Evolutionary conservation across 2,113 vertebrate species (phyloP).

Genomic region (Hippocampus abdominalis): DNA sequence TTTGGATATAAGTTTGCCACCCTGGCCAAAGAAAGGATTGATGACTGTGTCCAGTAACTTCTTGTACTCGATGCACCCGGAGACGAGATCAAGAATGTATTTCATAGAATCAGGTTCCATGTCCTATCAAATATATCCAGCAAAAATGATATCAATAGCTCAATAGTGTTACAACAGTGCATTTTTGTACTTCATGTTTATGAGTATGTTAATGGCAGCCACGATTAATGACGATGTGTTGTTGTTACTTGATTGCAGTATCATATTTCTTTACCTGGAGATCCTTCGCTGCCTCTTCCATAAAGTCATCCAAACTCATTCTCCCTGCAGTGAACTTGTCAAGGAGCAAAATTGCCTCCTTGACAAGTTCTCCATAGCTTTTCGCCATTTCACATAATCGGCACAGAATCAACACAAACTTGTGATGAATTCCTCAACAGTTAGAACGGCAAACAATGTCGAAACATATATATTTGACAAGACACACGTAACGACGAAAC

Average conservation of each 20-base stretch:
- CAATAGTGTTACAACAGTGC: background rate
- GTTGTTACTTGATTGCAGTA: background rate
- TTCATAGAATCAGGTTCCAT: conserved; percentile 58
- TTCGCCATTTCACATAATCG: conserved; percentile 69
- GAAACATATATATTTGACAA: background rate
- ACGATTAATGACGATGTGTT: background rate
- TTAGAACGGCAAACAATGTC: background rate
- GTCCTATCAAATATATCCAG: conserved; percentile 42
- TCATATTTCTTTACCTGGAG: conserved; percentile 72
- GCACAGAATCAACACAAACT: background rate
- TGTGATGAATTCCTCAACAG: background rate
- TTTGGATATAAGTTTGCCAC: conserved; percentile 65
- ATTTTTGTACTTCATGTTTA: background rate
- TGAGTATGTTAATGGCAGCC: background rate
- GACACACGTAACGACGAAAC: conserved; percentile 31
- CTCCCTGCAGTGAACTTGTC: conserved; percentile 71
- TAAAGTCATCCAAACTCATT: conserved; percentile 75
- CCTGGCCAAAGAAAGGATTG: conserved; percentile 76
- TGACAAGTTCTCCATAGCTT: conserved; percentile 70
- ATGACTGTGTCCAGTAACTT: conserved; percentile 79
- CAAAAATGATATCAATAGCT: background rate
- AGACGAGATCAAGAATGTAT: conserved; percentile 77
- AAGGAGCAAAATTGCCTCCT: conserved; percentile 71
- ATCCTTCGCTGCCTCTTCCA: conserved; percentile 61
- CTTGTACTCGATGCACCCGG: conserved; percentile 80